These are phyloP conservation scores for Thaleichthys pacificus DNA, from an alignment of 2,797 vertebrate genomes.

Conservation along the genomic window DNA sequence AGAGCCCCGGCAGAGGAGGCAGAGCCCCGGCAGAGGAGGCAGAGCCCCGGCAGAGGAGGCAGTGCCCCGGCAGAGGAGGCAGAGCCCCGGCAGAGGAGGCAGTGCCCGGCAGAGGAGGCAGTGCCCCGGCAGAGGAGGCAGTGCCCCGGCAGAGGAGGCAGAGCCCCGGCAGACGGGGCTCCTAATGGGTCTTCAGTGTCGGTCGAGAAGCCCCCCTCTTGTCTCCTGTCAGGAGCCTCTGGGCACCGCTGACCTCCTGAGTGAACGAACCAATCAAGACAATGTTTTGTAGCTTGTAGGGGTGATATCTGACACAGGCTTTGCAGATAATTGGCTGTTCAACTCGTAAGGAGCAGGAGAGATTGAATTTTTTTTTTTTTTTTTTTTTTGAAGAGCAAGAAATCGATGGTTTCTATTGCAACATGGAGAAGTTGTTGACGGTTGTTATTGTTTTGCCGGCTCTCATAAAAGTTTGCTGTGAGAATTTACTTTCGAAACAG, in stretches of 20 bases:
- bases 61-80: no score
- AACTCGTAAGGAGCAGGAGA: conserved; percentile 31
- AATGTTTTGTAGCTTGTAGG: conserved; percentile 40
- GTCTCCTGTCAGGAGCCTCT: conserved; percentile 27
- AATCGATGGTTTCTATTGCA: conserved; percentile 19
- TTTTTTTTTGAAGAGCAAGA: conserved; percentile 11
- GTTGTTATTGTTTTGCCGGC: conserved; percentile 12
- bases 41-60: neutral
- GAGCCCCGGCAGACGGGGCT: neutral
- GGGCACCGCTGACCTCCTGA: conserved; percentile 29
- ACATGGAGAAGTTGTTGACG: conserved; percentile 11
- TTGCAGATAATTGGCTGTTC: conserved; percentile 40
- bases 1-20: no score
- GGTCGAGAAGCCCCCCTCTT: conserved; percentile 34
- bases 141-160: neutral
- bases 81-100: no score
- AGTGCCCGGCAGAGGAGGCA: neutral
- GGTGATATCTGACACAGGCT: conserved; percentile 37
- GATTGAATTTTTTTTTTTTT: conserved; percentile 11
- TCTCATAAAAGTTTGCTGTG: neutral
- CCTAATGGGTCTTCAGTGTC: conserved; percentile 46
- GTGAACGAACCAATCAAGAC: conserved; percentile 43
- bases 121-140: neutral
- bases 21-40: neutral
- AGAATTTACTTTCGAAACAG: neutral